Base-by-base conservation (phyloP, 2,797 vertebrate species). In the Anguilla marmorata region DNA sequence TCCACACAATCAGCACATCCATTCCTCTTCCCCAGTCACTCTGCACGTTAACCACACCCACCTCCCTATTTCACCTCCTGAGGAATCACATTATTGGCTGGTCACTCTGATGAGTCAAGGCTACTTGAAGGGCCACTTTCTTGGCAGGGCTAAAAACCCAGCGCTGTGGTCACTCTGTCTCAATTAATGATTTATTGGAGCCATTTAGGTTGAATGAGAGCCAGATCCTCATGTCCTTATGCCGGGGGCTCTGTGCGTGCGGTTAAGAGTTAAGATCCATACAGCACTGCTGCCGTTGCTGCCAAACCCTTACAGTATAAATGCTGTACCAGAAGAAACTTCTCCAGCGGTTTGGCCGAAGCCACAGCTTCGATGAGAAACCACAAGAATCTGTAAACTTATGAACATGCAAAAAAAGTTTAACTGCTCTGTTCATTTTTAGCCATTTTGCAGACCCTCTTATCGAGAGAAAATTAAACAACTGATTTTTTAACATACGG, bases 181-280 rank as follows among this genome's bases (percentile, higher is more conserved):
- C 79, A 82, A n/a, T 50, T 82, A 90, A 79, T 91, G 93, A 93
- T 93, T 94, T 92, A 93, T 93, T 48, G 86, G 87, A 86, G 76
- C 92, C 88, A 91, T 92, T 91, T 63, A 52, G 89, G 83, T 87
- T 92, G 90, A 91, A 90, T 80, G 84, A 82, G 89, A 33, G 91
- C 92, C 92, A 92, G 92, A 92, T 90, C 92, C 93, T 88, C 93
- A 92, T 82, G 76, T 21, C 89, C 85, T 84, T 90, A 88, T 89
- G 88, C 93, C 50, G 5, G 54, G 86, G 86, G 86, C 85, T 90
- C 90, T 52, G 50, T 93, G 66, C 89, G 93, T 92, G 92, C 92
- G 90, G 91, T 90, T 91, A 88, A 30, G 84, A 90, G 87, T 91
- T 90, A 91, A 66, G 90, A 89, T 89, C 89, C 90, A 90, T 88